Evolutionary conservation across 2,888 invertebrate species (phyloP).

Genomic region (Craniophora ligustri): DNA sequence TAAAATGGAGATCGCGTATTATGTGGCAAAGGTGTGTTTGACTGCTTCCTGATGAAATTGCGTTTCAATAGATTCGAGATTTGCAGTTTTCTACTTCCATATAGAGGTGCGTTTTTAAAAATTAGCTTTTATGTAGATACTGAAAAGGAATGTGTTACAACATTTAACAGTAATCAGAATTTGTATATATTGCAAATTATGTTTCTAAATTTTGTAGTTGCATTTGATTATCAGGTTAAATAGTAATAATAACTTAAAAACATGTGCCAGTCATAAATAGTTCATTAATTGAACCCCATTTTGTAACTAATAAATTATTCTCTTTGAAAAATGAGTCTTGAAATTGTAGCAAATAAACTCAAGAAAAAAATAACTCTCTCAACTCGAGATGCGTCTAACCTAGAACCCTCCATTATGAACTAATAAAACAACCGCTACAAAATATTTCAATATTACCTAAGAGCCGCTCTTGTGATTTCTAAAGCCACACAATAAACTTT

Average conservation of each 20-base stretch:
- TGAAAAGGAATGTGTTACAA: too few species aligned
- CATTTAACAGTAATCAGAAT: background rate
- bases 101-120: too few species aligned
- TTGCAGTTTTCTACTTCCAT: too few species aligned
- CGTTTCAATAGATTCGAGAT: background rate
- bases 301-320: too few species aligned
- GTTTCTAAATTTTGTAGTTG: too few species aligned
- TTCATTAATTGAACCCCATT: too few species aligned
- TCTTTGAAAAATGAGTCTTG: background rate
- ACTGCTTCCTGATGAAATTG: slow-evolving; percentile 1
- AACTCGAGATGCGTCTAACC: slow-evolving; percentile 5
- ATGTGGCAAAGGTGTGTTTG: slow-evolving; percentile 13
- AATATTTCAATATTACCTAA: slow-evolving; percentile 30
- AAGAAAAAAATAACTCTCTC: background rate
- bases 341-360: background rate
- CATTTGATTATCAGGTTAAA: too few species aligned
- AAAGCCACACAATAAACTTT: slow-evolving; percentile 71
- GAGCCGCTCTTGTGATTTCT: slow-evolving; percentile 52
- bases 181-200: too few species aligned
- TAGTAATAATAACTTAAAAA: too few species aligned
- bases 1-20: slow-evolving; percentile 21
- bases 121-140: too few species aligned
- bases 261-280: too few species aligned
- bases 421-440: slow-evolving; percentile 17
- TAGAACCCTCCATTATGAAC: background rate